Evolutionary conservation across 2,113 vertebrate species (phyloP).

Genomic region (Pluvialis apricaria): DNA sequence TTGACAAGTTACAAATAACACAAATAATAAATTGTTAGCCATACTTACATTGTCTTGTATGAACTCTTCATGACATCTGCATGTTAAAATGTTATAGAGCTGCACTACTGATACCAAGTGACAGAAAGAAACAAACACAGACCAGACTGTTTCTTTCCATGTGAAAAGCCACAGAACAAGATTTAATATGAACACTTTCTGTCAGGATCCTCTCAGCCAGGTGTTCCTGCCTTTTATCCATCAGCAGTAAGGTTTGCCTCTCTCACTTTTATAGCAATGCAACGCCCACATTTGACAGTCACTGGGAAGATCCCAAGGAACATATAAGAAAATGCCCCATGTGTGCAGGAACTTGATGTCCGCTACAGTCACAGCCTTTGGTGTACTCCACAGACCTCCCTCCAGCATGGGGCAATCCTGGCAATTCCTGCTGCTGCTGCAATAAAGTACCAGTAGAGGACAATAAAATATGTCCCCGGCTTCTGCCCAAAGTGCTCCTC

Average conservation of each 20-base stretch:
- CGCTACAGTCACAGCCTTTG: background rate
- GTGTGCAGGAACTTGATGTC: rapidly evolving
- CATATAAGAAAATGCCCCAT: background rate
- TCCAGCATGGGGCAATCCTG: background rate
- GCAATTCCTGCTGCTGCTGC: background rate
- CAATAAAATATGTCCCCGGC: rapidly evolving
- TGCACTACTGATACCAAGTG: background rate
- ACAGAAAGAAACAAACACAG: background rate
- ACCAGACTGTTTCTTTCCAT: background rate
- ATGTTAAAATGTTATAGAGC: background rate
- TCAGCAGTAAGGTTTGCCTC: background rate
- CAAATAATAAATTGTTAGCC: background rate
- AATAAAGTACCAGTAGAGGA: background rate
- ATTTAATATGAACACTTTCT: background rate
- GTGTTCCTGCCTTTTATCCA: background rate
- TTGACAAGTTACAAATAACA: background rate
- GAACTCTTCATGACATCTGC: background rate
- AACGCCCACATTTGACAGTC: background rate
- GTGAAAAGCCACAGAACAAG: background rate
- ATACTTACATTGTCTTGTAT: background rate
- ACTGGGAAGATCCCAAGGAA: background rate
- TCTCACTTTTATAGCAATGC: background rate
- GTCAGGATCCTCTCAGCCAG: background rate
- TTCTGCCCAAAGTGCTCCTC: background rate
- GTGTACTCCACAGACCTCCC: background rate